These are phyloP conservation scores for Ctenodactylus gundi DNA, from an alignment of 2,113 vertebrate genomes.

Conservation along the genomic window DNA sequence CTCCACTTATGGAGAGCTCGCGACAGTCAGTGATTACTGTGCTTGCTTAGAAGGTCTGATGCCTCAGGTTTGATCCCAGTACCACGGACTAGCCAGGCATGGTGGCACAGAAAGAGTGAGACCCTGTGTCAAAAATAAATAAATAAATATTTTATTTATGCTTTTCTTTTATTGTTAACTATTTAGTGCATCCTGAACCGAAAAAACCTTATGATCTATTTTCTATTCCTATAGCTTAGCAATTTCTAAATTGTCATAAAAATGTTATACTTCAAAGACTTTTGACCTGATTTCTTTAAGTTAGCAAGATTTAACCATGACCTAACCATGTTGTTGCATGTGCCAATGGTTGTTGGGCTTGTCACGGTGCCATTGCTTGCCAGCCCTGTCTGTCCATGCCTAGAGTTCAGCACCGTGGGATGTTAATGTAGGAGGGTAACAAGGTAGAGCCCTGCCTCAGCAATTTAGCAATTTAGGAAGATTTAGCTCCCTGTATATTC, in stretches of 20 bases:
- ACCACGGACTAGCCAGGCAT: no score
- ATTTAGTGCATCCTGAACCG: not conserved
- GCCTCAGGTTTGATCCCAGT: no score
- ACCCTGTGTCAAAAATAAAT: no score
- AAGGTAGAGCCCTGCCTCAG: not conserved
- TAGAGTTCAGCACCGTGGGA: not conserved
- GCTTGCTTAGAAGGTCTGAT: no score
- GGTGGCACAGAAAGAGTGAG: no score
- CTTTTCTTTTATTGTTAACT: not conserved
- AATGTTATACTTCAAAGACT: constrained; percentile 5
- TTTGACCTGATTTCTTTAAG: not conserved
- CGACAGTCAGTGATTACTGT: no score
- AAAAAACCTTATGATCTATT: not conserved
- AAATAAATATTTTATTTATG: not conserved
- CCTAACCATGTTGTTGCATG: not conserved
- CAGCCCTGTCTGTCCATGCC: not conserved
- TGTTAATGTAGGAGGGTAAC: not conserved
- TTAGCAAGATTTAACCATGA: constrained; percentile 1
- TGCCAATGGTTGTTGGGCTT: not conserved
- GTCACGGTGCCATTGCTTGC: not conserved
- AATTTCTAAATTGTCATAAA: not conserved
- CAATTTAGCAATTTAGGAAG: not conserved
- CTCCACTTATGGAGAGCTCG: no score
- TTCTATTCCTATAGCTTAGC: not conserved
- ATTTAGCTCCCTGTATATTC: no score